Base-by-base conservation (phyloP, 2,888 invertebrate species). In the Scaeva pyrastri region DNA sequence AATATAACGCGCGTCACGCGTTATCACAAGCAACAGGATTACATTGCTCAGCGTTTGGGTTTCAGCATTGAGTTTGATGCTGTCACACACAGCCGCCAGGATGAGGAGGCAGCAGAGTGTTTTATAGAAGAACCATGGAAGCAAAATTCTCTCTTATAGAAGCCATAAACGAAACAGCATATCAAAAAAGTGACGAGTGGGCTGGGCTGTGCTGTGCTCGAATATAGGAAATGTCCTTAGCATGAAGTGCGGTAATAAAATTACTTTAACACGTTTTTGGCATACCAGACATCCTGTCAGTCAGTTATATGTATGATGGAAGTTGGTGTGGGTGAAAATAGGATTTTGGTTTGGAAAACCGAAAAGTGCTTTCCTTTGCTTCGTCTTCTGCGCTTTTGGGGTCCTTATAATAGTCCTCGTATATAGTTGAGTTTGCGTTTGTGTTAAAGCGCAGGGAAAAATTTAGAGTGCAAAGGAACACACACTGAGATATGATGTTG, bases 191-290 rank as follows among this genome's bases (percentile, higher is more conserved):
- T 21, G 60, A 36, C 12, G 83, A 68, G 39, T 39, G 39, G 62
- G 73, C 23, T 60, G 14, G 23, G 19, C 48, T 10, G 12, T 68
- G 19, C 16, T 55, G n/a, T n/a, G n/a, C n/a, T n/a, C n/a, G n/a
- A n/a, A 1, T 39, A 56, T 52, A 52, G 36, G 26, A 72, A 72
- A 72, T 79, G 79, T 84, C 84, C 70, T 70, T 58, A 14, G 58
- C 75, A 84, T 55, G 80, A 56, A 80, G 75, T 85, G 84, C 75
- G 71, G 80, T 80, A 85, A 85, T 80, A 85, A 85, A 80, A 85
- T 84, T 79, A 85, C 72, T 80, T 36, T 68, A 85, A 80, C 76
- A 85, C 80, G 75, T 76, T 85, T 72, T 71, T 72, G 80, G 75
- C 76, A 75, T 80, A 52, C 71, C 75, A 85, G 80, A 72, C 64